Conservation (phyloP, 2,113 vertebrate genomes). For the Cavia aperea region DNA sequence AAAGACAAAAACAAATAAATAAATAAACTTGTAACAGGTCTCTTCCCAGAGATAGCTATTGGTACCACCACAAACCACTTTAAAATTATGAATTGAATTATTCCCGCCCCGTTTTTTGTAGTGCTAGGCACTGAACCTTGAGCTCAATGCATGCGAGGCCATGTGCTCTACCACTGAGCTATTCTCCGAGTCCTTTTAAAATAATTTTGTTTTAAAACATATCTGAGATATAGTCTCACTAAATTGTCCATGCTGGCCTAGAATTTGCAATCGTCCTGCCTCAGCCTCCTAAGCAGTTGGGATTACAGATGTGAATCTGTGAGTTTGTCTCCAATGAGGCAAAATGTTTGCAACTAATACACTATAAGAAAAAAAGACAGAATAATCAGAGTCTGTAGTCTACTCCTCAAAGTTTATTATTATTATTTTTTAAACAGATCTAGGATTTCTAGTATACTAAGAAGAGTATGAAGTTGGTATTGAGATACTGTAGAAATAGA, state of each 20-base stretch:
- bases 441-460: neutral
- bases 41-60: neutral
- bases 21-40: neutral
- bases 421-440: no score
- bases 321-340: neutral
- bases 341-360: neutral
- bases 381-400: neutral
- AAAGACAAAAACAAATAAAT: no score
- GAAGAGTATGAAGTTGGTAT: neutral
- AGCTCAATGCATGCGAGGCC: neutral
- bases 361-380: neutral
- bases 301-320: no score
- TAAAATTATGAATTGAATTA: neutral
- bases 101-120: neutral
- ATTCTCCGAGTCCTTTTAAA: neutral
- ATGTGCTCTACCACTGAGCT: neutral
- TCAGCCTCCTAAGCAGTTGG: neutral
- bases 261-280: neutral
- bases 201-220: neutral
- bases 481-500: neutral
- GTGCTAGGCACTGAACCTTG: neutral
- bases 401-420: neutral
- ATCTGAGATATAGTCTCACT: neutral
- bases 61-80: neutral
- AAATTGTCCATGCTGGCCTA: neutral